Base-by-base conservation (phyloP, 2,113 vertebrate species). In the Dicentrarchus labrax region DNA sequence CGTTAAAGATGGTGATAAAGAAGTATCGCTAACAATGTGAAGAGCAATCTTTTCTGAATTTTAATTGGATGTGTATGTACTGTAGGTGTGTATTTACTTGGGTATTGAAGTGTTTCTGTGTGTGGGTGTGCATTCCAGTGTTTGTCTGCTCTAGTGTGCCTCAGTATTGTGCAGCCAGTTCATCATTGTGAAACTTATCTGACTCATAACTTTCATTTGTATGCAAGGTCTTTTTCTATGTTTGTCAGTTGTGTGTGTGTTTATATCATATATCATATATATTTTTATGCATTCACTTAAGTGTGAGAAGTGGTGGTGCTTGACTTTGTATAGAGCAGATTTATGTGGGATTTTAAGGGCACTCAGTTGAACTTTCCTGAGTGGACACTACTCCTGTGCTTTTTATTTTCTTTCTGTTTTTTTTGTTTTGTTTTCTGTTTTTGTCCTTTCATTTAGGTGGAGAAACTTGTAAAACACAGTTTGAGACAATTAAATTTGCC, bases 141-240 rank as follows among this genome's bases (percentile, higher is more conserved):
- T 71, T 47, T 77, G 67, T 70, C 73, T 81, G 47, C 59, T 72
- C 53, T 61, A 67, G 50, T 79, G 50, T 43, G 59, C 66, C 62
- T 81, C 56, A 57, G 60, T 43, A 54, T 57, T 82, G 24, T 72
- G 53, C 66, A 79, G 56, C 43, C 47, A 47, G 45, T 79, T 79
- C 38, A 48, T 75, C 61, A 50, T 74, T 72, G 59, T 65, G 57
- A 81, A 36, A 83, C 54, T 62, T 41, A 43, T 67, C 80, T 65
- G 80, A 79, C 76, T 86, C 74, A 78, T 71, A 71, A n/a, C 64
- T 65, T 68, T 80, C 54, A 80, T 77, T 78, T 83, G 57, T 66
- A 68, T 60, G 70, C 66, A 61, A 70, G 21, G 48, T 43, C 61
- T 50, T 66, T 51, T 36, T 64, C 54, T 22, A 5, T 17, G 10